Percentiles rank a stretch among this genome's conserved stretches.
phyloP scores from a whole-genome alignment of 2,888 invertebrate genomes.

The Nematopogon swammerdamellus region DNA sequence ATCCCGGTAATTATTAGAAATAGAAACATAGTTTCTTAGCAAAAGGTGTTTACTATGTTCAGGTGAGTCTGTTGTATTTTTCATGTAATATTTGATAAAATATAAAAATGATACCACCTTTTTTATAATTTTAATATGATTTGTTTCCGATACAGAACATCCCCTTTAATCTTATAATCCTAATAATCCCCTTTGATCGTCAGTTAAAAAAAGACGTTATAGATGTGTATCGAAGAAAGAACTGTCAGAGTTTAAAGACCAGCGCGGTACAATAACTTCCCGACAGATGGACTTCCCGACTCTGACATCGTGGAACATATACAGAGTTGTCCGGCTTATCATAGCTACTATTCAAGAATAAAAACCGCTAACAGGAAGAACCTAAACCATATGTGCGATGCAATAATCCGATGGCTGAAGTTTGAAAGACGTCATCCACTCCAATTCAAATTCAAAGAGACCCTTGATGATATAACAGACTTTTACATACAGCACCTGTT shows the following conservation, averaged over 20 bases:
- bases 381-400: constrained; percentile 10
- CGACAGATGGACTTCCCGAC: constrained; percentile 14
- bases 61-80: too few species aligned
- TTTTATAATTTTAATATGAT: too few species aligned
- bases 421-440: constrained; percentile 8
- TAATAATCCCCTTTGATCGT: too few species aligned
- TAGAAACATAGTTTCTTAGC: too few species aligned
- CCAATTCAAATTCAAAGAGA: constrained; percentile 10
- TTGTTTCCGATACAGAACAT: too few species aligned
- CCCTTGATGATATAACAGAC: constrained; percentile 8
- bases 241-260: constrained; percentile 11
- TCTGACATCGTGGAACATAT: constrained; percentile 10
- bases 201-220: too few species aligned
- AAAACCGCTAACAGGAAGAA: constrained; percentile 14
- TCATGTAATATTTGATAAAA: too few species aligned
- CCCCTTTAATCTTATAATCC: too few species aligned
- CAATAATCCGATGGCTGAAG: constrained; percentile 11
- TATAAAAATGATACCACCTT: too few species aligned
- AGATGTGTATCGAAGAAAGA: constrained; percentile 9
- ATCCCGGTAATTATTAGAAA: too few species aligned
- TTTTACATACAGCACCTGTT: constrained; percentile 4
- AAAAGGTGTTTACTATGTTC: too few species aligned
- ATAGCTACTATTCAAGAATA: constrained; percentile 15
- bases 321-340: constrained; percentile 16
- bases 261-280: constrained; percentile 13